A percentile compares a stretch with the other conserved stretches of the same genome.
Conservation (phyloP, 2,113 vertebrate species). For the Apistogramma diplotaenia region DNA sequence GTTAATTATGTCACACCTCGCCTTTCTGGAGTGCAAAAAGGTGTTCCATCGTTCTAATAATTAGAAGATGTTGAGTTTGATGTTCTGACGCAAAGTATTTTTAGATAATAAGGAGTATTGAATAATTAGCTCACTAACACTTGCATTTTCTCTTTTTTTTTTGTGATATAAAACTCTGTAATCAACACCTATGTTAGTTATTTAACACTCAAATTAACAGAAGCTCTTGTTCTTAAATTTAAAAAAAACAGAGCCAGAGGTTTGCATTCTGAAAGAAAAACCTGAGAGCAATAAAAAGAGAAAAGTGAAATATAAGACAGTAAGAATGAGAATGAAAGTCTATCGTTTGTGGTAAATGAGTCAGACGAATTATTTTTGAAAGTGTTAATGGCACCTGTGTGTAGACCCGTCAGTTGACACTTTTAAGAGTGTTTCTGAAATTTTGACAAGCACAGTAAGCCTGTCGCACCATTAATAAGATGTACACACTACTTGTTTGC, state of each 20-base stretch:
- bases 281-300: background rate
- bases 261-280: background rate
- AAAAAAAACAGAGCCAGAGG: rapidly evolving
- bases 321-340: background rate
- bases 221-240: background rate
- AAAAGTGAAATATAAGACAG: background rate
- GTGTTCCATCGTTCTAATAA: background rate
- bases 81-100: background rate
- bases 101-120: slow-evolving; percentile 12
- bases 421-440: background rate
- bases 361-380: slow-evolving; percentile 1
- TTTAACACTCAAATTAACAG: background rate
- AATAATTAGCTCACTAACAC: background rate
- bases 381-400: background rate
- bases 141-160: background rate
- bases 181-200: background rate
- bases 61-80: background rate
- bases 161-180: background rate
- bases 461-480: background rate
- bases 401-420: background rate
- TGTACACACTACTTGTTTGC: background rate
- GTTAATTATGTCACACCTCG: slow-evolving; percentile 11
- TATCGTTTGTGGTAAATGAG: background rate
- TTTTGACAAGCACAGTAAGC: background rate
- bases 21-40: background rate